phyloP scores from a whole-genome alignment of 1,140 invertebrate species.

The Homarus americanus region DNA sequence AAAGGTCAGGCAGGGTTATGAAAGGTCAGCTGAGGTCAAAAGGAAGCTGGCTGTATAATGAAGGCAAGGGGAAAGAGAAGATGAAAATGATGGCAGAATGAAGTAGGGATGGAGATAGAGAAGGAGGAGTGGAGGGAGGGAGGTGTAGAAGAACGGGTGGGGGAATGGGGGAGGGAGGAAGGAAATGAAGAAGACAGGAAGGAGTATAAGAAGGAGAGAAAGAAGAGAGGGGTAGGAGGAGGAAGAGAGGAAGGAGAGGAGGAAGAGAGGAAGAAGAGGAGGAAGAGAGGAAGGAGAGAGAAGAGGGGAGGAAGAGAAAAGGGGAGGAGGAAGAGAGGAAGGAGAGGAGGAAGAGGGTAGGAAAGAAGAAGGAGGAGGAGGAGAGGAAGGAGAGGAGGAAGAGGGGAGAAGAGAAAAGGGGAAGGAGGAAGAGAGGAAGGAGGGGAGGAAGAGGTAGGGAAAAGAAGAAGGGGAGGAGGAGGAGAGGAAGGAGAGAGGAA shows the following conservation, averaged over 20 bases:
- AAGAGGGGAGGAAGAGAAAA: background rate
- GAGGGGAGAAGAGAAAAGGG: background rate
- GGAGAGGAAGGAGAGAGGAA: background rate
- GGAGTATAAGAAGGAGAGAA: no score
- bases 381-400: background rate
- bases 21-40: no score
- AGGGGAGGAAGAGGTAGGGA: background rate
- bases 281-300: background rate
- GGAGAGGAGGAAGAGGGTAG: background rate
- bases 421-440: background rate
- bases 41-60: no score
- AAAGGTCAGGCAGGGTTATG: no score
- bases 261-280: background rate
- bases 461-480: background rate
- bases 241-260: background rate
- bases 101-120: background rate
- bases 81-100: no score
- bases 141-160: background rate
- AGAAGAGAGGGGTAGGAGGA: background rate
- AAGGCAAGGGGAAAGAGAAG: no score
- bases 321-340: background rate
- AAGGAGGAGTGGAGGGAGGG: background rate
- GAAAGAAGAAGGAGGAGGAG: background rate
- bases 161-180: background rate
- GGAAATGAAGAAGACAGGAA: background rate